Percentiles rank a stretch among this genome's conserved stretches.
These are phyloP conservation scores for Cydia strobilella DNA, from an alignment of 1,140 invertebrate genomes.

Conservation along the genomic window DNA sequence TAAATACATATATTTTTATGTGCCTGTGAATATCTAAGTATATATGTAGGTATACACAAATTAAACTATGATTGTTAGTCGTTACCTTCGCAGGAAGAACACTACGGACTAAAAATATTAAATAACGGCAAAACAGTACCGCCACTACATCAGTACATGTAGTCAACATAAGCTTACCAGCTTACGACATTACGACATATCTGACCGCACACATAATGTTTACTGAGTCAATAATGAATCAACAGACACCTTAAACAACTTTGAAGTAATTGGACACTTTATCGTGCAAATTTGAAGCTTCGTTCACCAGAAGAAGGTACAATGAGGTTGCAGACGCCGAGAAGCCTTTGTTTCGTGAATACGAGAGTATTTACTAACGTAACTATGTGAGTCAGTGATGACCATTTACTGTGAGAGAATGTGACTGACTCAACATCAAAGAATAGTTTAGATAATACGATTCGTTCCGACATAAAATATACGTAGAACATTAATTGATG, in stretches of 20 bases:
- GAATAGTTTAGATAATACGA: not conserved
- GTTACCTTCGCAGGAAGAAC: too few species aligned
- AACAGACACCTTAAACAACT: not conserved
- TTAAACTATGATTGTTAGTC: too few species aligned
- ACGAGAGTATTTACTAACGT: constrained; percentile 24
- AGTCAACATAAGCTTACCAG: not conserved
- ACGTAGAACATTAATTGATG: too few species aligned
- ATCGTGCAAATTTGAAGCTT: not conserved
- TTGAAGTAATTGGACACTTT: not conserved
- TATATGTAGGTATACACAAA: too few species aligned
- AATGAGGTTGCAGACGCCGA: not conserved
- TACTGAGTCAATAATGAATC: constrained; percentile 19
- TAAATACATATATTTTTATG: too few species aligned
- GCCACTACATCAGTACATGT: not conserved
- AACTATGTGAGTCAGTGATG: constrained; percentile 35
- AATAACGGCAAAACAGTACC: not conserved
- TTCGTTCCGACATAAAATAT: not conserved
- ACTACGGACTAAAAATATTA: too few species aligned
- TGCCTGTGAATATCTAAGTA: too few species aligned
- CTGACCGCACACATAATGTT: not conserved
- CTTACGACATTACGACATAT: constrained; percentile 15
- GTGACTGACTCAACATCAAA: constrained; percentile 39
- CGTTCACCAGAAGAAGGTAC: not conserved
- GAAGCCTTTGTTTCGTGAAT: constrained; percentile 4
- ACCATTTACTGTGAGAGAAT: constrained; percentile 40